Base-by-base conservation (phyloP, 2,888 invertebrate genomes). In the Drosophila borborema region DNA sequence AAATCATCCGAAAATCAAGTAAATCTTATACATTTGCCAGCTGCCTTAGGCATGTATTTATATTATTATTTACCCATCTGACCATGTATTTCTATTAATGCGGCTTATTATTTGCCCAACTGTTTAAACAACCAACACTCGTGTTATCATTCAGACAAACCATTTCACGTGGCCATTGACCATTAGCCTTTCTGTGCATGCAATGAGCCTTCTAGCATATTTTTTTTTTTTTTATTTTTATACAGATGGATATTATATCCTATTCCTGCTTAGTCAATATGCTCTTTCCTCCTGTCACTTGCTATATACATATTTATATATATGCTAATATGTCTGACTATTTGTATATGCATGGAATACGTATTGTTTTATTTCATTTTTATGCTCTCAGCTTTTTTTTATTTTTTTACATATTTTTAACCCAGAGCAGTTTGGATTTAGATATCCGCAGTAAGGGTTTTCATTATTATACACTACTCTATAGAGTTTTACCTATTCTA, bases 391-490 rank as follows among this genome's bases (percentile, higher is more conserved):
- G n/a, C n/a, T n/a, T n/a, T n/a, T n/a, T n/a, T n/a, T n/a, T n/a
- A n/a, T n/a, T n/a, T n/a, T n/a, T n/a, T n/a, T n/a, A n/a, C n/a
- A 41, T 55, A 69, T 56, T 68, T 71, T 40, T 74, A 65, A 67
- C 72, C 70, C 68, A 62, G n/a, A 69, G 83, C 67, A 73, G 36
- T 73, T 74, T 78, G 67, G 67, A 76, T 77, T 69, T 62, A 67
- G 78, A 86, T 88, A 71, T 60, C 64, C 64, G 59, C 71, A 41
- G 61, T 2, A n/a, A 23, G 48, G 60, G 48, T 49, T 68, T 66
- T 6, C 20, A 64, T 49, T 54, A 51, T 8, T 34, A 66, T 71
- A 66, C 72, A 20, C 66, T 66, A 14, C 23, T n/a, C 34, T 10
- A n/a, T 43, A 64, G 6, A n/a, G 34, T 46, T 34, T 20, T 9